phyloP scores from a whole-genome alignment of 1,140 invertebrate genomes.

The Euura lappo region DNA sequence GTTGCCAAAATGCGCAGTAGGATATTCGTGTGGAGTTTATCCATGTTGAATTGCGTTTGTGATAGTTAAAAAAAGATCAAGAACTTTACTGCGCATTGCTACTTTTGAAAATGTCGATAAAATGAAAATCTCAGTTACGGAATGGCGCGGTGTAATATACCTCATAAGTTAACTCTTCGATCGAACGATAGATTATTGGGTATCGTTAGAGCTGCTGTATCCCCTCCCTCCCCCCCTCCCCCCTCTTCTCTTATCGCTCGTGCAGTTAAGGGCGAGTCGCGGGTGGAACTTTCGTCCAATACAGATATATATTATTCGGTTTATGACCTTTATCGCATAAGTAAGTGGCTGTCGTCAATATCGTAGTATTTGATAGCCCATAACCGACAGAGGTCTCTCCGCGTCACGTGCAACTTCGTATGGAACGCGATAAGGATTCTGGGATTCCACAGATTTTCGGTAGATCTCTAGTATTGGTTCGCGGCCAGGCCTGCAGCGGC shows the following conservation, averaged over 20 bases:
- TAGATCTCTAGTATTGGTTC: conserved; percentile 11
- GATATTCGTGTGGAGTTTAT: too few species aligned
- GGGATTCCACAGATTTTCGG: conserved; percentile 11
- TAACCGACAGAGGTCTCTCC: background rate
- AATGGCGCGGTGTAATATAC: too few species aligned
- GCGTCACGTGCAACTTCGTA: too few species aligned
- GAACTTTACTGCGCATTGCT: too few species aligned
- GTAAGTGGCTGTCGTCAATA: background rate
- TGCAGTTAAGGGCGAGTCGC: background rate
- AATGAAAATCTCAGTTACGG: too few species aligned
- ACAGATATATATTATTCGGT: background rate
- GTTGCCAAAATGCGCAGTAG: too few species aligned
- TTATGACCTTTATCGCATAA: conserved; percentile 5
- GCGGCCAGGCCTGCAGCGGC: conserved; percentile 8
- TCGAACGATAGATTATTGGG: background rate
- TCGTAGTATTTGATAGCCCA: background rate
- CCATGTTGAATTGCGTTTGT: too few species aligned
- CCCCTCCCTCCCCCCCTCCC: background rate
- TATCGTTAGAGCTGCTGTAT: background rate
- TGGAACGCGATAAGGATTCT: background rate
- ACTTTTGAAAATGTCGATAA: too few species aligned
- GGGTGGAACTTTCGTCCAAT: background rate
- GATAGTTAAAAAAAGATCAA: too few species aligned
- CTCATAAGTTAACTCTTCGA: too few species aligned
- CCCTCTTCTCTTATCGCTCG: background rate